These are phyloP conservation scores for Diarsia mendica DNA, from an alignment of 2,888 invertebrate species.

Conservation along the genomic window DNA sequence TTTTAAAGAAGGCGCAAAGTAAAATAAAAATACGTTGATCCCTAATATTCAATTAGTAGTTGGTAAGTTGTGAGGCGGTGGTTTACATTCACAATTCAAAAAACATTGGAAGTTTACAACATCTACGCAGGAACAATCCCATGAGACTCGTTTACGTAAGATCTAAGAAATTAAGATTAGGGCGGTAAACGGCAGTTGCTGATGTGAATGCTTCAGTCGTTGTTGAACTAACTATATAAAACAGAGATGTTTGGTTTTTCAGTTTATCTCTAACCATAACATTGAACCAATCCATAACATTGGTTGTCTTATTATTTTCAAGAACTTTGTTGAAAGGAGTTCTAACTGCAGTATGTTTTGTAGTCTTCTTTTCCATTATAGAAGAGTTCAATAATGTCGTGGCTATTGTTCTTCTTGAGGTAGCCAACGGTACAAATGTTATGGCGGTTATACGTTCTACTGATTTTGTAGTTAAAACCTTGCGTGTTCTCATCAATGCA, in stretches of 20 bases:
- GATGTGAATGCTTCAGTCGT: slow-evolving; percentile 52
- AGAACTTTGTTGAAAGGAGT: slow-evolving; percentile 8
- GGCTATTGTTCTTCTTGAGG: slow-evolving; percentile 4
- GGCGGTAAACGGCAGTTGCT: not conserved
- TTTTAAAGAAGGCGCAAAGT: no score
- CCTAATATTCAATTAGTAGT: no score
- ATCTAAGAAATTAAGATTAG: slow-evolving; percentile 69
- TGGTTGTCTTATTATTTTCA: slow-evolving; percentile 59
- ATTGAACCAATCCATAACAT: slow-evolving; percentile 79
- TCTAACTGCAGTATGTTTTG: slow-evolving; percentile 5
- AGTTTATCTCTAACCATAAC: slow-evolving; percentile 66
- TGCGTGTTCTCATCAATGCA: slow-evolving; percentile 6
- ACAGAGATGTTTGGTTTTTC: slow-evolving; percentile 58
- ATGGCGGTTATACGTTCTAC: slow-evolving; percentile 22
- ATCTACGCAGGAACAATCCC: not conserved
- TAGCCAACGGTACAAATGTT: slow-evolving; percentile 37
- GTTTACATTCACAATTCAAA: not conserved
- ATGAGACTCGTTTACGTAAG: slow-evolving; percentile 68
- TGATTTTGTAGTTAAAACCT: not conserved
- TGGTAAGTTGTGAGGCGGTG: not conserved
- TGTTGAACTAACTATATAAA: slow-evolving; percentile 62
- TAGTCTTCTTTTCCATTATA: not conserved
- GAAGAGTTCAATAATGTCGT: not conserved
- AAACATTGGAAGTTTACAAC: not conserved
- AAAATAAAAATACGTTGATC: no score